phyloP scores from a whole-genome alignment of 2,888 invertebrate genomes.

The Cerceris rybyensis region DNA sequence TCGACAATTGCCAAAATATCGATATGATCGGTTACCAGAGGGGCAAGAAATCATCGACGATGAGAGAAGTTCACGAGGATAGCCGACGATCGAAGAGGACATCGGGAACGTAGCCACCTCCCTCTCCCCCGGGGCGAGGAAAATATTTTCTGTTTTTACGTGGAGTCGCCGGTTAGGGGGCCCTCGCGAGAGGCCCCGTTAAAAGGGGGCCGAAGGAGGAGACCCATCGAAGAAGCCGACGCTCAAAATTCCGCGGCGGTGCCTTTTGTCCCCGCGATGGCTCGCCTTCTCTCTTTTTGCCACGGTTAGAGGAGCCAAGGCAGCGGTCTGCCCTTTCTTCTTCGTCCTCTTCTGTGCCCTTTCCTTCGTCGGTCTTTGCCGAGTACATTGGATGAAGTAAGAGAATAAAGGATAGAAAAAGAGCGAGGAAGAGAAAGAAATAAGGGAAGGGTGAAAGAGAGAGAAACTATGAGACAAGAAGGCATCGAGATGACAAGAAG shows the following conservation, averaged over 20 bases:
- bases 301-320: constrained; percentile 53
- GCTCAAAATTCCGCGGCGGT: constrained; percentile 81
- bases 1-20: background rate
- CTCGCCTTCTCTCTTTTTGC: constrained; percentile 73
- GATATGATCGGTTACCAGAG: background rate
- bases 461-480: background rate
- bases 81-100: background rate
- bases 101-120: background rate
- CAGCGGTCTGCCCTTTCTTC: constrained; percentile 65
- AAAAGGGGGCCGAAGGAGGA: constrained; percentile 36
- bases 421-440: constrained; percentile 1
- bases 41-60: background rate
- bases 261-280: constrained; percentile 78
- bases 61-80: background rate
- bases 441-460: constrained; percentile 6
- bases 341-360: constrained; percentile 42
- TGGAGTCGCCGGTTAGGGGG: constrained; percentile 27
- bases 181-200: constrained; percentile 58
- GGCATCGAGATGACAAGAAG: background rate
- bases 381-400: constrained; percentile 14
- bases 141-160: constrained; percentile 78
- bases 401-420: background rate
- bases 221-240: constrained; percentile 68
- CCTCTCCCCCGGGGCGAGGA: constrained; percentile 14
- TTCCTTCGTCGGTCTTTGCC: constrained; percentile 26